A percentile compares a stretch with the other conserved stretches of the same genome.
Conservation (phyloP, 2,888 invertebrate species). For the Heliconius ethilla region DNA sequence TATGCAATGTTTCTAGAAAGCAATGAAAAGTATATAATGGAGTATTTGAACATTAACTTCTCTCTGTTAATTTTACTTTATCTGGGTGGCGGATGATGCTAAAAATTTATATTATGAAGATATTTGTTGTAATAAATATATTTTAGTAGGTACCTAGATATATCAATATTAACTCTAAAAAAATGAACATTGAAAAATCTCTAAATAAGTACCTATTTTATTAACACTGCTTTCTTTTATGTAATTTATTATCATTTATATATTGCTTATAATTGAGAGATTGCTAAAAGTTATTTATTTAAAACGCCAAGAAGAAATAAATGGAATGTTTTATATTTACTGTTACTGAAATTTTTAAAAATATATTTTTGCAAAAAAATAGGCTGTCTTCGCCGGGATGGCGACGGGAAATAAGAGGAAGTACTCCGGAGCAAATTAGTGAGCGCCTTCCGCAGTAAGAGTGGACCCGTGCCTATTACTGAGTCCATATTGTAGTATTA, state of each 20-base stretch:
- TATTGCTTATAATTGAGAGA: not conserved
- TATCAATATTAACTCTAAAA: not conserved
- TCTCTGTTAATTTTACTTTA: not conserved
- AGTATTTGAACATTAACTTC: not conserved
- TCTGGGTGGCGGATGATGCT: not conserved
- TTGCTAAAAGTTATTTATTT: conserved; percentile 6
- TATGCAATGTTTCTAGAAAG: not conserved
- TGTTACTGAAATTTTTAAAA: conserved; percentile 34
- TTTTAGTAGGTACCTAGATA: not conserved
- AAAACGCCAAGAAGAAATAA: conserved; percentile 1
- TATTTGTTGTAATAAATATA: not conserved
- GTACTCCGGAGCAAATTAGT: conserved; percentile 73
- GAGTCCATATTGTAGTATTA: conserved; percentile 72
- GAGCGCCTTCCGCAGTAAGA: conserved; percentile 67
- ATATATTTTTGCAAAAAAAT: conserved; percentile 54
- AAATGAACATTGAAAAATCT: not conserved
- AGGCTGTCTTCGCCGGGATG: conserved; percentile 54
- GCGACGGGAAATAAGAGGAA: conserved; percentile 66
- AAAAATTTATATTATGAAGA: not conserved
- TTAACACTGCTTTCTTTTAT: not conserved
- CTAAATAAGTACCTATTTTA: not conserved
- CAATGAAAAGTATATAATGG: not conserved
- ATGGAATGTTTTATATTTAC: conserved; percentile 15
- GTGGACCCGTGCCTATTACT: conserved; percentile 72
- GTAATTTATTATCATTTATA: not conserved